These are phyloP conservation scores for Tringa solitaria DNA, from an alignment of 2,113 vertebrate genomes.

Conservation along the genomic window DNA sequence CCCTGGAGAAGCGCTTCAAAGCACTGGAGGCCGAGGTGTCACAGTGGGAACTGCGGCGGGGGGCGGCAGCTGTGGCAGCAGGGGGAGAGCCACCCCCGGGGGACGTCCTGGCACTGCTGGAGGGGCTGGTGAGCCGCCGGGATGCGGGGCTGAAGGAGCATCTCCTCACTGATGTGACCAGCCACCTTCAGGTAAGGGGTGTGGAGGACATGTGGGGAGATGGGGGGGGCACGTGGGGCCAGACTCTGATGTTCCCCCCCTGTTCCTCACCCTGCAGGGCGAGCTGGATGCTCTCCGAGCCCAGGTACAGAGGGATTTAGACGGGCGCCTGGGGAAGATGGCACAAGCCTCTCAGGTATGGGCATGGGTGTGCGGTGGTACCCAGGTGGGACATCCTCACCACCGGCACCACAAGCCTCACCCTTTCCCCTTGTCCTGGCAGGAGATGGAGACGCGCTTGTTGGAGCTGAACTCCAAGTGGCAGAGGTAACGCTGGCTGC, in stretches of 20 bases:
- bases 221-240: fast-evolving
- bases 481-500: conserved; percentile 64
- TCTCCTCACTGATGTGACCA: conserved; percentile 1
- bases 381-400: neutral
- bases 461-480: conserved; percentile 68
- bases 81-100: neutral
- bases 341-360: conserved; percentile 65
- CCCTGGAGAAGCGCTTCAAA: conserved; percentile 74
- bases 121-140: conserved; percentile 67
- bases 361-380: fast-evolving
- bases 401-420: fast-evolving
- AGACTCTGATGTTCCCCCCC: neutral
- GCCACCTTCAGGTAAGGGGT: conserved; percentile 61
- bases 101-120: conserved; percentile 53
- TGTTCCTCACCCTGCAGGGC: conserved; percentile 12
- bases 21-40: conserved; percentile 51
- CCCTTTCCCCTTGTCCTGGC: neutral
- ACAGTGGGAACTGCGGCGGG: conserved; percentile 35
- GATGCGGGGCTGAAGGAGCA: conserved; percentile 64
- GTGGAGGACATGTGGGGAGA: fast-evolving
- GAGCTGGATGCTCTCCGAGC: conserved; percentile 56
- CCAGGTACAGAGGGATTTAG: conserved; percentile 60
- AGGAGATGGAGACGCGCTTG: conserved; percentile 71
- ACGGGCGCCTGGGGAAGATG: conserved; percentile 67
- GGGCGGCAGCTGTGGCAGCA: neutral